Base-by-base conservation (phyloP, 37 sponge, comb jelly and placozoan species). In the Oopsacas minuta region DNA sequence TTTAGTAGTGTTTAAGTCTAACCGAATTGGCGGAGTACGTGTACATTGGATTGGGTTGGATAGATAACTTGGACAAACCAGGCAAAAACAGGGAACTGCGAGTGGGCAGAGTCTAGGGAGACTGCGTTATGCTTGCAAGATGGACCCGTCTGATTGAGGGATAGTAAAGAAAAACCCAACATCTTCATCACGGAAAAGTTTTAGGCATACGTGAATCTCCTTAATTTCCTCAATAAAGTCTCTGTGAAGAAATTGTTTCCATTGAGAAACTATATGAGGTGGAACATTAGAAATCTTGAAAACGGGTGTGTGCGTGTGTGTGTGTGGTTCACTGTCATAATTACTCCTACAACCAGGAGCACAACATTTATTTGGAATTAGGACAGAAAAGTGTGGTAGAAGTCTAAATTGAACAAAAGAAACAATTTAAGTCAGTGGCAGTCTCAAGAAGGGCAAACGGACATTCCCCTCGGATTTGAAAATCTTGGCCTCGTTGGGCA, bases 331-430 rank as follows among this genome's bases (percentile, higher is more conserved):
- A 34, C 75, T 34, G 28, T 25, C 22, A 34, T 61, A 61, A 61
- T 61, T 61, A 61, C 75, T 61, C 75, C 75, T 61, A 34, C 75
- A 61, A 3, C 75, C 75, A 25, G 75, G 75, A 32, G 75, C 75
- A 32, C 32, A 61, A 61, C 75, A 61, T 61, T 34, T 25, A 61
- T 61, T 61, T 61, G 75, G 75, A 25, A 61, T 61, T 61, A 61
- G n/a, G n/a, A n/a, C n/a, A n/a, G n/a, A n/a, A n/a, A n/a, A n/a
- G n/a, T n/a, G n/a, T n/a, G n/a, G n/a, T n/a, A n/a, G n/a, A n/a
- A n/a, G n/a, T n/a, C n/a, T n/a, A n/a, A n/a, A n/a, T n/a, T n/a
- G n/a, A n/a, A n/a, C n/a, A n/a, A n/a, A n/a, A n/a, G n/a, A n/a
- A n/a, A n/a, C n/a, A n/a, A n/a, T n/a, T n/a, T n/a, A n/a, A n/a